phyloP scores from a whole-genome alignment of 1,140 invertebrate species.

The Drosophila kepulauana region DNA sequence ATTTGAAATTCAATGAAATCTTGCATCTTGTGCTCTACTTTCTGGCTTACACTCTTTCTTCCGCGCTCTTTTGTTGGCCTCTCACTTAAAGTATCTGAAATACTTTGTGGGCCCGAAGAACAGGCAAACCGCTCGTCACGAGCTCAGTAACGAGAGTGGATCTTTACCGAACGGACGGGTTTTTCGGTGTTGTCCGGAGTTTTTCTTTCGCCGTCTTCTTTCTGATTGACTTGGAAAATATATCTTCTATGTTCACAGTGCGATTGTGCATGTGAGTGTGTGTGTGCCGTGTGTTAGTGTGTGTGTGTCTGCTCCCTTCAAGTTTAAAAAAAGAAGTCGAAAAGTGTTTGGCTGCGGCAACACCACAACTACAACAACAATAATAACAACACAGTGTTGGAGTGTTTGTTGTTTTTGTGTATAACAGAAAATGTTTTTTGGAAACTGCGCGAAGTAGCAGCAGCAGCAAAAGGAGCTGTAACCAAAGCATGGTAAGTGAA shows the following conservation, averaged over 20 bases:
- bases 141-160: slow-evolving; percentile 52
- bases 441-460: slow-evolving; percentile 37
- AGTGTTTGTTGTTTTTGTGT: slow-evolving; percentile 71
- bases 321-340: slow-evolving; percentile 81
- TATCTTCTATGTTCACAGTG: slow-evolving; percentile 48
- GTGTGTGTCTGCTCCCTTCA: slow-evolving; percentile 53
- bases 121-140: not conserved
- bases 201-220: slow-evolving; percentile 55
- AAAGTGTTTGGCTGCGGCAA: slow-evolving; percentile 69
- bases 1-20: slow-evolving; percentile 30
- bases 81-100: slow-evolving; percentile 33
- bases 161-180: slow-evolving; percentile 58
- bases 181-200: slow-evolving; percentile 37
- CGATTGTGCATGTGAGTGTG: slow-evolving; percentile 21
- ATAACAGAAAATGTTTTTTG: slow-evolving; percentile 73
- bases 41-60: slow-evolving; percentile 9
- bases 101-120: slow-evolving; percentile 11
- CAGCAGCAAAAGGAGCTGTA: slow-evolving; percentile 12
- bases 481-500: slow-evolving; percentile 46
- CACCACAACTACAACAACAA: slow-evolving; percentile 43
- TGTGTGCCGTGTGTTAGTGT: slow-evolving; percentile 16
- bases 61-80: slow-evolving; percentile 3
- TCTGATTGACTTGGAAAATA: slow-evolving; percentile 75
- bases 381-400: slow-evolving; percentile 37
- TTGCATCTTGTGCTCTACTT: slow-evolving; percentile 8